A percentile compares a stretch with the other conserved stretches of the same genome.
Conservation (phyloP, 2,113 vertebrate genomes). For the Sterrhoptilus dennistouni region DNA sequence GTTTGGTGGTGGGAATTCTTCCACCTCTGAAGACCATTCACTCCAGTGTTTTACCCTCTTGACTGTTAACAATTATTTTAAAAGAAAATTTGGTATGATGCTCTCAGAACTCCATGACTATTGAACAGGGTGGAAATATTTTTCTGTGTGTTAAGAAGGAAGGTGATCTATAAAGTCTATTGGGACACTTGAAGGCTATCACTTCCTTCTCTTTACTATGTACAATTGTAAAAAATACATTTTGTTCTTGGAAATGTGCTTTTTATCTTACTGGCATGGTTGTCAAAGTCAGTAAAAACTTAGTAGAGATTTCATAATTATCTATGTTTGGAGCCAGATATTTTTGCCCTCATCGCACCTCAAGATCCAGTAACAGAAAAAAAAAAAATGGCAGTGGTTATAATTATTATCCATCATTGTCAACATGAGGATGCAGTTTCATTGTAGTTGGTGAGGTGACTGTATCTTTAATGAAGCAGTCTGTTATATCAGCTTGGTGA, state of each 20-base stretch:
- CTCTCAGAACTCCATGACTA: background rate
- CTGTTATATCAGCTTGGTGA: background rate
- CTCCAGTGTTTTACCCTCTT: background rate
- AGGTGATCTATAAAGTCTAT: background rate
- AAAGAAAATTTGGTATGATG: background rate
- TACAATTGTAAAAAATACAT: background rate
- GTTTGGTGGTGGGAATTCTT: background rate
- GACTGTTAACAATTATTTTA: background rate
- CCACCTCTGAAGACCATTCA: background rate
- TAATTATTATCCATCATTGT: background rate
- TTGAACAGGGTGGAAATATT: background rate
- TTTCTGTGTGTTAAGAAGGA: background rate
- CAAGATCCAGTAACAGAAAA: background rate
- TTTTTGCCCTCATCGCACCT: background rate
- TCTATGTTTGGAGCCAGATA: background rate
- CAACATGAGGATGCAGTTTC: background rate
- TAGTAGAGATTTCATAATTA: background rate
- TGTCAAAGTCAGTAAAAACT: background rate
- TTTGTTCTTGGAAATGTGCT: background rate
- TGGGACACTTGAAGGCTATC: background rate
- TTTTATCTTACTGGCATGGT: background rate
- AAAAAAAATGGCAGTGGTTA: background rate
- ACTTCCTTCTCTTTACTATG: background rate
- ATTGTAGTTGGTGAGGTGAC: background rate
- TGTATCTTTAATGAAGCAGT: background rate